Base-by-base conservation (phyloP, 2,113 vertebrate species). In the Scartelaos histophorus region DNA sequence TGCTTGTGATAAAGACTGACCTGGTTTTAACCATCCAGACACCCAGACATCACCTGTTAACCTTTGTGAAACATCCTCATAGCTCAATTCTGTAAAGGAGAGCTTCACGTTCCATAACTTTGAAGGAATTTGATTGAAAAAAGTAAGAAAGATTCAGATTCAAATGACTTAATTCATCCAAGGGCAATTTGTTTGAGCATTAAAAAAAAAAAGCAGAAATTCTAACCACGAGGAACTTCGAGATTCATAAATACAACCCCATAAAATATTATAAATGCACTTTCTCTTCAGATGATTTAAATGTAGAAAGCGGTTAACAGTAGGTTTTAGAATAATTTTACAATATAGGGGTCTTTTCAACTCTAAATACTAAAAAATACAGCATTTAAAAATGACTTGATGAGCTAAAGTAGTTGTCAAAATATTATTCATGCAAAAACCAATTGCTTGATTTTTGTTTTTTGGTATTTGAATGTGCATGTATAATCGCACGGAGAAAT, bases 1-100 rank as follows among this genome's bases (percentile, higher is more conserved):
- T 56, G 38, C 22, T 35, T 43, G 21, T 47, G 74, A 74, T 47
- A 61, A 73, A 87, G 78, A 89, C 79, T 76, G 65, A 77, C 80
- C 47, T n/a, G 69, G 73, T 75, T 88, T 73, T 47, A 78, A 60
- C 62, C 71, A 60, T 74, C 61, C 73, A 46, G 71, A 72, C 24
- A 35, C 70, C 16, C 69, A 47, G 65, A 43, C 13, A 70, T 73
- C 75, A 51, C 56, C 66, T 69, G 61, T 82, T 74, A 54, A 67
- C 70, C 70, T 57, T 56, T 24, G 53, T 67, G 78, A 56, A 73
- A 66, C 76, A 67, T 62, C 64, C 62, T 19, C 67, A 22, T 34
- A 34, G 2, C 7, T 16, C 15, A 34, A 61, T 25, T 58, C 22
- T 25, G 12, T 25, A 15, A 25, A 13, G 56, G 22, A 25, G 6